A percentile compares a stretch with the other conserved stretches of the same genome.
phyloP scores from a whole-genome alignment of 2,888 invertebrate genomes.

The Drosophila emarginata region DNA sequence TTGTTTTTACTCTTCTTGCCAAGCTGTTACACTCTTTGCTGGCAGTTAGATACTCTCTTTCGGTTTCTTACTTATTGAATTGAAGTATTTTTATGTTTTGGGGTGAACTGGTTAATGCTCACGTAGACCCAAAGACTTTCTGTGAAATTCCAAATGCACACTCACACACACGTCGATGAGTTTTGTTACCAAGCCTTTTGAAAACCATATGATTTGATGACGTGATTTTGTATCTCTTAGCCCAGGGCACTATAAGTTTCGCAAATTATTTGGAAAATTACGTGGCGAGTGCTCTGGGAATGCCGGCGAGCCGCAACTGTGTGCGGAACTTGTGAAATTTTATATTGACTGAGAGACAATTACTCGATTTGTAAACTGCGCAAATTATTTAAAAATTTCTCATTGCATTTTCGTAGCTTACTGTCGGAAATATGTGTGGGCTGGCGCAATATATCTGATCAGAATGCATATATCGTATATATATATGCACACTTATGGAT shows the following conservation, averaged over 20 bases:
- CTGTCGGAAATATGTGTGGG: conserved; percentile 24
- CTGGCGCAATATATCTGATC: conserved; percentile 9
- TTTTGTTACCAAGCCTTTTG: not conserved
- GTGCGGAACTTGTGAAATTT: conserved; percentile 62
- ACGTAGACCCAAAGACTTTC: conserved; percentile 50
- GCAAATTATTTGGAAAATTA: conserved; percentile 63
- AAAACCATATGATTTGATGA: conserved; percentile 38
- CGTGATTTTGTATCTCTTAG: conserved; percentile 52
- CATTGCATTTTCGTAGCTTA: conserved; percentile 2
- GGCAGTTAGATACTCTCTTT: conserved; percentile 13
- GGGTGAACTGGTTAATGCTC: conserved; percentile 45
- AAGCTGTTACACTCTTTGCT: not conserved
- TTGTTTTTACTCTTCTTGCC: conserved; percentile 13
- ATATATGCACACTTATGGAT: conserved; percentile 19
- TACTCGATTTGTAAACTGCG: conserved; percentile 54
- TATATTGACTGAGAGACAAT: conserved; percentile 5
- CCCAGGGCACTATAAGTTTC: conserved; percentile 47
- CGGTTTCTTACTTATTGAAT: not conserved
- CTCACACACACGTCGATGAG: not conserved
- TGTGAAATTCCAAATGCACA: conserved; percentile 35
- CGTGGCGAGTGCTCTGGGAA: conserved; percentile 35
- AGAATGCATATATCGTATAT: not conserved
- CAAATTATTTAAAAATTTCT: conserved; percentile 55
- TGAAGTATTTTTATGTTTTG: conserved; percentile 32
- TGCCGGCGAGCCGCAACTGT: conserved; percentile 44